A percentile compares a stretch with the other conserved stretches of the same genome.
These are phyloP conservation scores for Petrocephalus schoutedeni DNA, from an alignment of 2,797 vertebrate species.

Conservation along the genomic window DNA sequence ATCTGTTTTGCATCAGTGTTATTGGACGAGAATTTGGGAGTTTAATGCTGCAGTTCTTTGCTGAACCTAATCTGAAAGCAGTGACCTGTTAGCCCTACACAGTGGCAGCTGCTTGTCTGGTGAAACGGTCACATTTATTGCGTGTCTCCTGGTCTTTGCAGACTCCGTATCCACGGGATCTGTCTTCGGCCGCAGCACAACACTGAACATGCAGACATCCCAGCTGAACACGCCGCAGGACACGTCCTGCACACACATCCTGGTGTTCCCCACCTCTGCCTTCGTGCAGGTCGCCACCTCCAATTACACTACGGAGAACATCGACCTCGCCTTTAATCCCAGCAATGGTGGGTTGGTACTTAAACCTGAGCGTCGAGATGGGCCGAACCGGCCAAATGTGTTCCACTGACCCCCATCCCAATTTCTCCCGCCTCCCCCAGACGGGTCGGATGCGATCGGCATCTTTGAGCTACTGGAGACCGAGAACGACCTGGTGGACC, in stretches of 20 bases:
- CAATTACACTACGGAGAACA: conserved; percentile 87
- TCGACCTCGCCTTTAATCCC: conserved; percentile 90
- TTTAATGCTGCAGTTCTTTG: neutral
- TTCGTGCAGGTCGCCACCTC: conserved; percentile 89
- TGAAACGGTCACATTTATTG: neutral
- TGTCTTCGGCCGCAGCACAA: conserved; percentile 94
- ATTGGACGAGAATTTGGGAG: conserved; percentile 58
- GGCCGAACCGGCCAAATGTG: too few relatives aligned
- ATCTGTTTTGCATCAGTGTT: conserved; percentile 52
- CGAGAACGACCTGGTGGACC: conserved; percentile 84
- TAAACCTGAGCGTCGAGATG: too few relatives aligned
- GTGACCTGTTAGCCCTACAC: conserved; percentile 45
- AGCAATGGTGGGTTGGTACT: conserved; percentile 77
- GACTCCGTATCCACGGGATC: conserved; percentile 97
- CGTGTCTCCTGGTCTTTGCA: conserved; percentile 35
- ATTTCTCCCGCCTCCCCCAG: conserved; percentile 46
- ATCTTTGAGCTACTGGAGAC: conserved; percentile 92
- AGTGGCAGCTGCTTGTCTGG: neutral
- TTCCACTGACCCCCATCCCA: neutral
- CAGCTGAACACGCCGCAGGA: conserved; percentile 97
- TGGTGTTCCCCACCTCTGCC: conserved; percentile 96
- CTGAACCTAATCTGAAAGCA: neutral
- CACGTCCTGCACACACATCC: conserved; percentile 96
- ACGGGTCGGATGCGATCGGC: conserved; percentile 81
- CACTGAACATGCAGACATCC: conserved; percentile 93